Base-by-base conservation (phyloP, 2,888 invertebrate genomes). In the Phengaris alcon region DNA sequence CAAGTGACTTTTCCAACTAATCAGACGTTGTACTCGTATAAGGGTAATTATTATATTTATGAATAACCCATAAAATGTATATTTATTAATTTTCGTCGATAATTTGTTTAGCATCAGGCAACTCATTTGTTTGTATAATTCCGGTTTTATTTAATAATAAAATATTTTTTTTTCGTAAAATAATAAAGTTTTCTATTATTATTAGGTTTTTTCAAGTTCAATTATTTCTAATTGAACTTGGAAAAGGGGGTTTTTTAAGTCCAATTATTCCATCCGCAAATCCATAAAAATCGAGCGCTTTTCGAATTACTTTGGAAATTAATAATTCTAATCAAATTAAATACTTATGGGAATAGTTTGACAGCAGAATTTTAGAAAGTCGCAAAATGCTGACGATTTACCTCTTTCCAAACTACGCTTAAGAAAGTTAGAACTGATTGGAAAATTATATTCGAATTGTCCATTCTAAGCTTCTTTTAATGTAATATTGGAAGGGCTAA, bases 351-450 rank as follows among this genome's bases (percentile, higher is more conserved):
- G 15, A 8, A 70, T 51, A 70, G 70, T 70, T 70, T 70, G 48
- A 15, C 15, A 6, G 48, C 15, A 44, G 15, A 72, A 72, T 54
- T 72, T 72, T 52, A 22, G 22, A 72, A 72, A 54, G 72, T 72
- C 54, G 6, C 7, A 13, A 22, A 72, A 72, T 72, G 72, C 13
- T 72, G 54, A 52, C 72, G 54, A 72, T 72, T 72, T 54, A 72
- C 54, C 52, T 72, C 72, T 70, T 51, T 51, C 48, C 70, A 35
- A 54, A 52, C 15, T 72, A 54, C 22, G 72, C 72, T 52, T 72
- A 72, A 70, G 51, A 72, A 72, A 54, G 72, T 72, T 72, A 12
- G 52, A 52, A 52, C 52, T 72, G 72, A 72, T 72, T 72, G 54
- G 54, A 72, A 72, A 72, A 54, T 72, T 22, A 54, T 72, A 54